Evolutionary conservation across 2,797 vertebrate species (phyloP), one percentile per base, ranked within the genome.

Genomic region (Tinamus major): DNA sequence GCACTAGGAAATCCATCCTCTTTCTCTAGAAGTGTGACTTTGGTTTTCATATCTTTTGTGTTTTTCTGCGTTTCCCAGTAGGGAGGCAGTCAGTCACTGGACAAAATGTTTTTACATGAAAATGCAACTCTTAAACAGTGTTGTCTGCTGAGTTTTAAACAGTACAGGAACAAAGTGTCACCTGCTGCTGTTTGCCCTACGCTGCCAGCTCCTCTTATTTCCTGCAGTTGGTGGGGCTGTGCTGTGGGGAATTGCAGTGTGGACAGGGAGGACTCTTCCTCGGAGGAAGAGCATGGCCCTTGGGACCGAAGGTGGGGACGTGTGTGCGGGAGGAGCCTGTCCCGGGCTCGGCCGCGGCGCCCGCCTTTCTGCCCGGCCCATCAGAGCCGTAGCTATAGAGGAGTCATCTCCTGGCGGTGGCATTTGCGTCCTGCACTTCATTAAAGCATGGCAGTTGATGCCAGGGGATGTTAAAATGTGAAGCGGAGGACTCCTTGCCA

Each of bases 391-490:
- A 80, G 55, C 56, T 84, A 93, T 84, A 93, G 74, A 89, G 65
- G 55, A 70, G 39, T 85, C 31, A 8, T 85, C 70, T 94, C 82
- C 77, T 70, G 61, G 59, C 74, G 84, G 27, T 41, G 37, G 37
- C 79, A 85, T 91, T 90, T 95, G 92, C 79, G 44, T 88, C 94
- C 51, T 61, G 49, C 79, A 62, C 68, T 96, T 94, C 93, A 93
- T 96, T 94, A 94, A 95, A 95, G 63, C 56, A 12, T 49, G 70
- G 39, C 55, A 62, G 69, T 91, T 96, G 58, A 82, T 69, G 84
- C 84, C 77, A 94, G 85, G 82, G 65, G 44, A 80, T 92, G 71
- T 91, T 67, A 76, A 92, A 92, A 61, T 80, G 80, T 75, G 77
- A 75, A 89, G 63, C 68, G 13, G 65, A 88, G 72, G 0, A 4